phyloP scores from a whole-genome alignment of 2,888 invertebrate genomes.

The Incurvaria masculella region DNA sequence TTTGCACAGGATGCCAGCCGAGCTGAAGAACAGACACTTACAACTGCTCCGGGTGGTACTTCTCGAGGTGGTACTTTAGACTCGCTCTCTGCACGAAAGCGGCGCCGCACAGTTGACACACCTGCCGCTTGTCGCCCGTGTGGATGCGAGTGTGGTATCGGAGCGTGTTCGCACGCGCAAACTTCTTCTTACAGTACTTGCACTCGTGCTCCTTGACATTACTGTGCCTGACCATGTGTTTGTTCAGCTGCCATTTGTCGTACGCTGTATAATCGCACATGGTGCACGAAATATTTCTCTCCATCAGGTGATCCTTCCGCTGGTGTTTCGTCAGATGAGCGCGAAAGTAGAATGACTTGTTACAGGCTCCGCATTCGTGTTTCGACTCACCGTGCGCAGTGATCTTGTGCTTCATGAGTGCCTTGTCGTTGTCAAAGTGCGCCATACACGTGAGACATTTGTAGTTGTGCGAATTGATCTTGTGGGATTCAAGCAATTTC shows the following conservation, averaged over 20 bases:
- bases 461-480: too few relatives aligned
- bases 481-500: too few relatives aligned
- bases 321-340: background rate
- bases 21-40: too few relatives aligned
- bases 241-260: constrained; percentile 16
- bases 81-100: constrained; percentile 27
- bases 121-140: constrained; percentile 22
- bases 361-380: background rate
- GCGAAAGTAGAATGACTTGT: background rate
- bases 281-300: constrained; percentile 42
- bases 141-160: constrained; percentile 24
- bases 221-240: constrained; percentile 26
- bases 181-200: constrained; percentile 25
- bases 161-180: constrained; percentile 23
- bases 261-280: constrained; percentile 45
- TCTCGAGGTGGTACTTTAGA: constrained; percentile 24
- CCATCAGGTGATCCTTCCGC: constrained; percentile 42
- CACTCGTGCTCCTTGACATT: constrained; percentile 23
- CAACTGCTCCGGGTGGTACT: constrained; percentile 9
- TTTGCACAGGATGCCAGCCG: too few relatives aligned
- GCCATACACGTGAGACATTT: too few relatives aligned
- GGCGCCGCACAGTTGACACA: constrained; percentile 25
- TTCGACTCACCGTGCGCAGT: too few relatives aligned
- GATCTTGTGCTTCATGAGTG: too few relatives aligned
- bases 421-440: too few relatives aligned